These are phyloP conservation scores for Suricata suricatta DNA, from an alignment of 2,113 vertebrate genomes.

Conservation along the genomic window DNA sequence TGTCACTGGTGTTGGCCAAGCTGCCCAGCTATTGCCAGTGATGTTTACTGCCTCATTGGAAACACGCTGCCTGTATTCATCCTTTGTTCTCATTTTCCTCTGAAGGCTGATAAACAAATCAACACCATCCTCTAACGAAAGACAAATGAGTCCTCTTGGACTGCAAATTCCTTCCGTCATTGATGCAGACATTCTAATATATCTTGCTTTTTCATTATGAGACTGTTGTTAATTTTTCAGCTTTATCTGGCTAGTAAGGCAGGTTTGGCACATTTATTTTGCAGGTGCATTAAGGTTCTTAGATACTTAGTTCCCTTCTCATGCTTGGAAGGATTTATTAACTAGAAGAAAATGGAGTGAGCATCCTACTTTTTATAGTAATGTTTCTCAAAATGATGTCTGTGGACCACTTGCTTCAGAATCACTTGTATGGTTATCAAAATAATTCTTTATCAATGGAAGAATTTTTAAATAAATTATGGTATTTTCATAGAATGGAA, in stretches of 20 bases:
- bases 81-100: not conserved
- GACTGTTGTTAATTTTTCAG: constrained; percentile 25
- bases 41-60: constrained; percentile 61
- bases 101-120: constrained; percentile 63
- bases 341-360: not conserved
- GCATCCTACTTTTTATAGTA: not conserved
- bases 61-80: constrained; percentile 19
- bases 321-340: constrained; percentile 30
- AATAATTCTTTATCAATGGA: constrained; percentile 15
- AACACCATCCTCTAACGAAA: constrained; percentile 14
- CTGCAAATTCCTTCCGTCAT: constrained; percentile 6
- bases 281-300: constrained; percentile 17
- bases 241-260: constrained; percentile 17
- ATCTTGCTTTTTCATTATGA: constrained; percentile 29
- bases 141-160: constrained; percentile 30
- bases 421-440: constrained; percentile 22
- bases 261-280: constrained; percentile 10
- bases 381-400: not conserved
- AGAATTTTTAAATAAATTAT: not conserved
- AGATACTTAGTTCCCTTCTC: constrained; percentile 29
- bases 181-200: not conserved
- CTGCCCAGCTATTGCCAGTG: constrained; percentile 45
- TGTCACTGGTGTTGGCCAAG: constrained; percentile 50
- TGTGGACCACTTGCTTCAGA: not conserved
- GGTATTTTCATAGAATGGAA: not conserved